phyloP scores from a whole-genome alignment of 2,113 vertebrate species.

The Oostethus manadensis region DNA sequence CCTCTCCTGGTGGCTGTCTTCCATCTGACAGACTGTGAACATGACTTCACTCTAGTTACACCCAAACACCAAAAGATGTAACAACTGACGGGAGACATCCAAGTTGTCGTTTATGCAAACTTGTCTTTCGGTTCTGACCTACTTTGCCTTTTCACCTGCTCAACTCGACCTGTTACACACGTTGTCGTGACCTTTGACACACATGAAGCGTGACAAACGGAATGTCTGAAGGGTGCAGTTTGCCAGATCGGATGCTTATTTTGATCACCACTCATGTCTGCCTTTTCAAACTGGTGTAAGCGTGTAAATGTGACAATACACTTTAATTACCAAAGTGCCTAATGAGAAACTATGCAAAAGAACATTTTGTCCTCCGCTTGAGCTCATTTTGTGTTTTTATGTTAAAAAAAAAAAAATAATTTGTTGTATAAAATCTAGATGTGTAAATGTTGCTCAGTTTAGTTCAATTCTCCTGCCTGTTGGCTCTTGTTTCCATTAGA shows the following conservation, averaged over 20 bases:
- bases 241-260: slow-evolving; percentile 18
- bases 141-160: slow-evolving; percentile 65
- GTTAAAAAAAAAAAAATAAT: slow-evolving; percentile 25
- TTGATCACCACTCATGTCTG: slow-evolving; percentile 31
- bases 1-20: not conserved
- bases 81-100: slow-evolving; percentile 20
- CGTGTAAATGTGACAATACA: slow-evolving; percentile 41
- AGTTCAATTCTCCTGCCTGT: slow-evolving; percentile 53
- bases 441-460: slow-evolving; percentile 66
- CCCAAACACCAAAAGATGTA: not conserved
- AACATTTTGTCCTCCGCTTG: slow-evolving; percentile 50
- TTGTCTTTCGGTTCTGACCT: slow-evolving; percentile 34
- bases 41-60: slow-evolving; percentile 29
- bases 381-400: slow-evolving; percentile 66
- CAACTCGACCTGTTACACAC: slow-evolving; percentile 56
- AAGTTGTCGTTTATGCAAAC: slow-evolving; percentile 44
- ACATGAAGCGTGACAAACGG: slow-evolving; percentile 11
- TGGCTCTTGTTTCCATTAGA: slow-evolving; percentile 47
- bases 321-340: slow-evolving; percentile 81
- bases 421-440: slow-evolving; percentile 66
- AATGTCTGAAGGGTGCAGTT: slow-evolving; percentile 10
- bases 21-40: slow-evolving; percentile 37
- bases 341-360: slow-evolving; percentile 92
- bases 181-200: too few species aligned
- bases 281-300: slow-evolving; percentile 29